phyloP scores from a whole-genome alignment of 2,888 invertebrate species.

The Limnephilus auricula region DNA sequence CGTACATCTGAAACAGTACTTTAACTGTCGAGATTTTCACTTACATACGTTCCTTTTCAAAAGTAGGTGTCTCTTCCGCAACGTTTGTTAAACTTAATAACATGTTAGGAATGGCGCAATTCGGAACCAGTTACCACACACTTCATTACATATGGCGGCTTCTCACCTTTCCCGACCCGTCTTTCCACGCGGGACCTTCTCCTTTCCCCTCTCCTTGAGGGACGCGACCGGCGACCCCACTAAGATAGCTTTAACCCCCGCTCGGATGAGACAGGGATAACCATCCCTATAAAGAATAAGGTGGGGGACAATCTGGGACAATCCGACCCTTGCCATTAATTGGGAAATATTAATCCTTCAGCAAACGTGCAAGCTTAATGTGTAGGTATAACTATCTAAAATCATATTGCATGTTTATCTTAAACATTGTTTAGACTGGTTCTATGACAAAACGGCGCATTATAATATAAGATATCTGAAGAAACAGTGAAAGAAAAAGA shows the following conservation, averaged over 20 bases:
- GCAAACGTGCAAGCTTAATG: neutral
- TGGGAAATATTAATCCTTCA: neutral
- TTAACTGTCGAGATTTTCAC: neutral
- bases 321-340: neutral
- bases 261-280: neutral
- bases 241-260: neutral
- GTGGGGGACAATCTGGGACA: neutral
- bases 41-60: neutral
- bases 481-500: too few species aligned
- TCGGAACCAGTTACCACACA: neutral
- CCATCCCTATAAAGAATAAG: neutral
- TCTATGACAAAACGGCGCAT: too few species aligned
- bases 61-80: neutral
- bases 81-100: neutral
- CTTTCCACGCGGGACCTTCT: neutral
- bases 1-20: neutral
- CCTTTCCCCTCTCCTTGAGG: neutral
- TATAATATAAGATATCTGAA: too few species aligned
- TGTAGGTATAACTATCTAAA: neutral
- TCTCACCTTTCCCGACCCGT: neutral
- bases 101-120: constrained; percentile 2
- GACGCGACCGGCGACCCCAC: neutral
- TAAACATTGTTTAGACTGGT: neutral
- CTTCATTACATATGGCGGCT: constrained; percentile 2
- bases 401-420: neutral